Base-by-base conservation (phyloP, 2,113 vertebrate species). In the Heterochromis multidens region DNA sequence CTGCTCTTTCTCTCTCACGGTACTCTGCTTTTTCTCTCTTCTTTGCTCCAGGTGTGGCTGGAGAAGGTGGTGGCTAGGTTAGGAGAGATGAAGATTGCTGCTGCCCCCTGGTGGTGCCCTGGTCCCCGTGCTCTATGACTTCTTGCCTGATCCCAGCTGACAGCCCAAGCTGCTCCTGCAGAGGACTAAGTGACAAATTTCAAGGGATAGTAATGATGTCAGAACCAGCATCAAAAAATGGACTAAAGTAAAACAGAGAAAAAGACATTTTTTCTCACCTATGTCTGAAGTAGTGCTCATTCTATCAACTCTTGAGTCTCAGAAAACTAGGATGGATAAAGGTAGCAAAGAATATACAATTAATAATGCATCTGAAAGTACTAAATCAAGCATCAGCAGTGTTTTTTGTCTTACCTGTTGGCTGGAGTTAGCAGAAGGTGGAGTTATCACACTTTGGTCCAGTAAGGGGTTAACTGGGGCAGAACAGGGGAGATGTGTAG, bases 341-440 rank as follows among this genome's bases (percentile, higher is more conserved):
- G 10, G 37, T 84, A 35, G 56, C 21, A 77, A 21, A 85, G 17
- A 57, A 40, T 9, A 59, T 52, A 0, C 9, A 1, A 43, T 52
- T 29, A 7, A 80, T 29, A 67, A 77, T 31, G 6, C 10, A 57
- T 6, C 12, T 5, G 4, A 67, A 52, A 58, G 17, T 57, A 67
- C 33, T 13, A 14, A 77, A 59, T 37, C 6, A 40, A 49, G 16
- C 3, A 4, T 12, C 8, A 31, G 25, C 31, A 12, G 10, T 86
- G 25, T 4, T 17, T 57, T 63, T 40, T 17, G 40, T 29, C 59
- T 61, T 83, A 98, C 98, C 97, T 99, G 97, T 94, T 98, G 97
- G 94, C 97, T 97, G 1, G 97, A 96, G 84, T 98, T 97, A 70
- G 97, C 96, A 19, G 97, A 97, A 58, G 98, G 97, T 0, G 97